These are phyloP conservation scores for Halocynthia roretzi DNA, from an alignment of 23 tunicate genomes.

Conservation along the genomic window DNA sequence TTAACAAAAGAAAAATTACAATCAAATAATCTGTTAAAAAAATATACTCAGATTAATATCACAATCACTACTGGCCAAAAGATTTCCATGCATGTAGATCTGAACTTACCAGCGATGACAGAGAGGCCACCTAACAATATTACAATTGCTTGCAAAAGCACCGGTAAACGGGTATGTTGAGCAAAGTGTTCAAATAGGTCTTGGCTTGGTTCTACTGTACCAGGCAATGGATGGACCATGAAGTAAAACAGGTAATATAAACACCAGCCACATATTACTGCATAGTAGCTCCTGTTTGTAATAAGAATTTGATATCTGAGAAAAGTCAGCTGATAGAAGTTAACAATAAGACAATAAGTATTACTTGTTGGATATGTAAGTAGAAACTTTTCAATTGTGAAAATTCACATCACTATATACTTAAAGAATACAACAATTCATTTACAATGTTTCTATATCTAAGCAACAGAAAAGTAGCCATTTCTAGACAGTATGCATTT, in stretches of 20 bases:
- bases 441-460: too few relatives aligned
- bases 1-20: not conserved
- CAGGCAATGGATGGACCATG: constrained; percentile 63
- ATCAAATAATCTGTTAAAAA: not conserved
- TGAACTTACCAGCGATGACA: constrained; percentile 45
- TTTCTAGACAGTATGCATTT: too few relatives aligned
- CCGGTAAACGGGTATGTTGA: constrained; percentile 43
- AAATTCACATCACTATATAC: too few relatives aligned
- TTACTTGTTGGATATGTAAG: too few relatives aligned
- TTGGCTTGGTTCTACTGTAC: constrained; percentile 19
- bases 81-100: not conserved
- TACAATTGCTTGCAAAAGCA: constrained; percentile 64
- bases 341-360: too few relatives aligned
- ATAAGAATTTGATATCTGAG: not conserved
- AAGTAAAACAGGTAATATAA: constrained; percentile 64
- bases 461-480: too few relatives aligned
- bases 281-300: constrained; percentile 39
- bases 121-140: constrained; percentile 44
- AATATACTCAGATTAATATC: not conserved
- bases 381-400: too few relatives aligned
- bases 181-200: constrained; percentile 40
- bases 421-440: too few relatives aligned
- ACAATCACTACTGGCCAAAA: not conserved
- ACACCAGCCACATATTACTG: constrained; percentile 90
- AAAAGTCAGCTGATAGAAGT: too few relatives aligned